A percentile compares a stretch with the other conserved stretches of the same genome.
Evolutionary conservation across 2,797 vertebrate species (phyloP).

Genomic region (Myotis vivesi): DNA sequence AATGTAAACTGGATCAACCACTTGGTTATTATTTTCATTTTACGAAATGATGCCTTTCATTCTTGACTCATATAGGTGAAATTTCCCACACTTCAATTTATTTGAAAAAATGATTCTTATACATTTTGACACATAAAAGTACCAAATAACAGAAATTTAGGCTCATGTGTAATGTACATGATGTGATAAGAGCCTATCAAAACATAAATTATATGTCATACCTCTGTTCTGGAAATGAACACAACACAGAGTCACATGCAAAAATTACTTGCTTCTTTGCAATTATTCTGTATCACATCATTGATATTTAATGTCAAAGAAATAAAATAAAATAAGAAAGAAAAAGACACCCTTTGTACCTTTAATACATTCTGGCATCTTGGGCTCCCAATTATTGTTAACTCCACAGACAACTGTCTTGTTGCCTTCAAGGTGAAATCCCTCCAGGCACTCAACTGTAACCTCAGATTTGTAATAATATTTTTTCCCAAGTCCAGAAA

Average conservation of each 20-base stretch:
- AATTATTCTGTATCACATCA: background rate
- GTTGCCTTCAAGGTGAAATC: too few species aligned
- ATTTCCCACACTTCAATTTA: background rate
- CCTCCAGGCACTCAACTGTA: background rate
- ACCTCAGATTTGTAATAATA: conserved; percentile 57
- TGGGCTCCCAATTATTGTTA: too few species aligned
- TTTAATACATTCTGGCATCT: too few species aligned
- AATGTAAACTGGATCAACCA: background rate
- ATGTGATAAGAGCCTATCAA: background rate
- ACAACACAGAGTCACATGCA: background rate
- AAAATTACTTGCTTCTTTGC: background rate
- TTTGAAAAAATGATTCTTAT: background rate
- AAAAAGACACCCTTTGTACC: background rate
- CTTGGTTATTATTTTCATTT: background rate
- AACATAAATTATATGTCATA: background rate
- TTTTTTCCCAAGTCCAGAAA: background rate
- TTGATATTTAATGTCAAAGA: background rate
- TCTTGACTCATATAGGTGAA: background rate
- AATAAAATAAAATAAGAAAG: background rate
- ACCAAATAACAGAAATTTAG: background rate
- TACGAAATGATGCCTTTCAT: background rate
- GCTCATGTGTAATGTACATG: background rate
- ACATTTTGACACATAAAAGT: background rate
- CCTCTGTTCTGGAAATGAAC: background rate
- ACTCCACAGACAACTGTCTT: too few species aligned